Evolutionary conservation across 2,113 vertebrate species (phyloP).

Genomic region (Oryzias melastigma): DNA sequence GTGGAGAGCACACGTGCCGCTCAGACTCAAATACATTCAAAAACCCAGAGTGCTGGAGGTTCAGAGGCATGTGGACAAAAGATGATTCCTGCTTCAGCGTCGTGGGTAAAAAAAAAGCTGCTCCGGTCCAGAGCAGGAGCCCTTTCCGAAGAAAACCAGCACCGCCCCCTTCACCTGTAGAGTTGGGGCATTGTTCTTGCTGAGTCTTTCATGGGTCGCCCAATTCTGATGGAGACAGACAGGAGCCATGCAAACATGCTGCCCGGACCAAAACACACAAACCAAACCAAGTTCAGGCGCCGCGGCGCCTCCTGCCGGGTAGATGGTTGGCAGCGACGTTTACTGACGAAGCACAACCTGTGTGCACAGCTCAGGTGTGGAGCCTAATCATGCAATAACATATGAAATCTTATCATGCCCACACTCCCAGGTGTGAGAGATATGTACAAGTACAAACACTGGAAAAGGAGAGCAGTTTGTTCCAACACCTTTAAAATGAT

Average conservation of each 20-base stretch:
- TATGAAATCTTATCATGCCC: constrained; percentile 37
- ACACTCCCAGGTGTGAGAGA: constrained; percentile 69
- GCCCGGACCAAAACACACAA: no score
- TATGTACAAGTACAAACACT: constrained; percentile 54
- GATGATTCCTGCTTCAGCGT: constrained; percentile 18
- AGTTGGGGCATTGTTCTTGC: no score
- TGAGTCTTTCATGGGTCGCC: neutral
- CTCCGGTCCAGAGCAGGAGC: constrained; percentile 35
- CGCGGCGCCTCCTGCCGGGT: no score
- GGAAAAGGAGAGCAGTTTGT: constrained; percentile 80
- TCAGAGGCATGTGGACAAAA: constrained; percentile 38
- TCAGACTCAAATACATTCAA: constrained; percentile 40
- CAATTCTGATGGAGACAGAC: neutral
- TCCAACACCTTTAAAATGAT: constrained; percentile 76
- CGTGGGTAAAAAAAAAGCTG: constrained; percentile 32
- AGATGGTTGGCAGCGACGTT: no score
- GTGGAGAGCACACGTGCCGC: constrained; percentile 52
- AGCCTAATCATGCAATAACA: constrained; percentile 46
- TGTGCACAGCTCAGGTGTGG: constrained; percentile 28
- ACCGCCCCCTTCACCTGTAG: neutral
- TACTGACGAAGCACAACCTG: neutral
- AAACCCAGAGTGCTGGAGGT: constrained; percentile 22
- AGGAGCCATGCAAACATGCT: no score
- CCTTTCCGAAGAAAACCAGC: constrained; percentile 33
- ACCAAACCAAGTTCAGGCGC: no score